These are phyloP conservation scores for Corydoras maculifer DNA, from an alignment of 2,113 vertebrate species.

Conservation along the genomic window DNA sequence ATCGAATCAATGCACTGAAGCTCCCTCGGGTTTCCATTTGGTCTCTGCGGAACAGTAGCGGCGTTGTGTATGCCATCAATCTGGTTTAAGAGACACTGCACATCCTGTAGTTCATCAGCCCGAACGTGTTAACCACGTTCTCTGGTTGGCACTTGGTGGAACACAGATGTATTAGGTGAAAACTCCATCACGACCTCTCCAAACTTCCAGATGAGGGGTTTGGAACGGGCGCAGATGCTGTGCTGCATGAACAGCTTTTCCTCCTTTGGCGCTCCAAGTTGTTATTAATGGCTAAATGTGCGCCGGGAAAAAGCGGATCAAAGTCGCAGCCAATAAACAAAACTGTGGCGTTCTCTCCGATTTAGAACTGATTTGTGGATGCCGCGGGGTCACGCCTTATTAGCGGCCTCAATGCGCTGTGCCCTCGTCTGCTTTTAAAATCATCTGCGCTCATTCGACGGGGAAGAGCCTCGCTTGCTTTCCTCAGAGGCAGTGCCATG, in stretches of 20 bases:
- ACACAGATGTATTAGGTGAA: slow-evolving; percentile 23
- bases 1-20: too few relatives aligned
- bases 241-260: not conserved
- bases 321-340: slow-evolving; percentile 15
- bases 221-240: slow-evolving; percentile 3
- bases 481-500: not conserved
- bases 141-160: slow-evolving; percentile 12
- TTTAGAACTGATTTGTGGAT: slow-evolving; percentile 11
- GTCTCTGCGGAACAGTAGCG: not conserved
- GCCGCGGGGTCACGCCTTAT: not conserved
- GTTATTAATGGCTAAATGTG: slow-evolving; percentile 13
- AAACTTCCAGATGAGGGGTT: slow-evolving; percentile 24
- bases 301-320: not conserved
- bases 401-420: too few relatives aligned
- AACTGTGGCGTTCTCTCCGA: slow-evolving; percentile 12
- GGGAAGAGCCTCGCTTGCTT: not conserved
- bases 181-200: slow-evolving; percentile 2
- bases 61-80: not conserved
- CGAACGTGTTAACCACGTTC: slow-evolving; percentile 8
- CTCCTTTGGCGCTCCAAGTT: not conserved
- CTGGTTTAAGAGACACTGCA: not conserved
- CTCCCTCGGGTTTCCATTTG: too few relatives aligned
- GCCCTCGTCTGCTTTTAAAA: too few relatives aligned
- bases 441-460: too few relatives aligned
- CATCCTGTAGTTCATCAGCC: slow-evolving; percentile 7